Conservation (phyloP, 1,140 invertebrate species). For the Sinella curviseta region DNA sequence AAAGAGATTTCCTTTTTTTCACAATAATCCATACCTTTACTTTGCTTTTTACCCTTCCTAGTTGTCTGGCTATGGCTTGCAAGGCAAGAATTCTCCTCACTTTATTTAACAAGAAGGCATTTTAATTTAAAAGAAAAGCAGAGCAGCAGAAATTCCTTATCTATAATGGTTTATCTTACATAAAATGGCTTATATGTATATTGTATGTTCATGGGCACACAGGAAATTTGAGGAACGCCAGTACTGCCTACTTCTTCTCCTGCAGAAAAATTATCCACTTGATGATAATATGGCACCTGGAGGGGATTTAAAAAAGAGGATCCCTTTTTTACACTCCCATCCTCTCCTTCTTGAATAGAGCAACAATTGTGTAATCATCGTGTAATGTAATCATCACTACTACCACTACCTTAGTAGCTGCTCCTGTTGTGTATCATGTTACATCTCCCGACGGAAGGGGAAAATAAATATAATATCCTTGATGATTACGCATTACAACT, state of each 20-base stretch:
- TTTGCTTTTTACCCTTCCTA: neutral
- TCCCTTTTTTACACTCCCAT: neutral
- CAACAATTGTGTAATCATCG: conserved; percentile 1
- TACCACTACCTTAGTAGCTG: too few species aligned
- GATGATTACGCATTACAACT: neutral
- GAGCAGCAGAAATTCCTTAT: neutral
- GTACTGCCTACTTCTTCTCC: neutral
- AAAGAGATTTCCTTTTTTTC: neutral
- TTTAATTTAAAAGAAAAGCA: neutral
- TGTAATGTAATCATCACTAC: neutral
- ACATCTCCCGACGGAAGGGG: neutral
- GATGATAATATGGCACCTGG: neutral
- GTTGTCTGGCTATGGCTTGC: neutral
- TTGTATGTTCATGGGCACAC: neutral
- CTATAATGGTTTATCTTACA: neutral
- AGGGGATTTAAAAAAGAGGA: neutral
- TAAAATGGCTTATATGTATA: neutral
- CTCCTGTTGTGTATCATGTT: neutral
- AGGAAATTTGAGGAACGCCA: neutral
- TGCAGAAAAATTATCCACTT: neutral
- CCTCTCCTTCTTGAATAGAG: neutral
- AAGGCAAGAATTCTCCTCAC: neutral
- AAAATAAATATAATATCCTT: neutral
- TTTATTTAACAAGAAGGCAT: too few species aligned
- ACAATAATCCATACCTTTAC: neutral